phyloP scores from a whole-genome alignment of 2,888 invertebrate genomes.

The Xylocampa areola region DNA sequence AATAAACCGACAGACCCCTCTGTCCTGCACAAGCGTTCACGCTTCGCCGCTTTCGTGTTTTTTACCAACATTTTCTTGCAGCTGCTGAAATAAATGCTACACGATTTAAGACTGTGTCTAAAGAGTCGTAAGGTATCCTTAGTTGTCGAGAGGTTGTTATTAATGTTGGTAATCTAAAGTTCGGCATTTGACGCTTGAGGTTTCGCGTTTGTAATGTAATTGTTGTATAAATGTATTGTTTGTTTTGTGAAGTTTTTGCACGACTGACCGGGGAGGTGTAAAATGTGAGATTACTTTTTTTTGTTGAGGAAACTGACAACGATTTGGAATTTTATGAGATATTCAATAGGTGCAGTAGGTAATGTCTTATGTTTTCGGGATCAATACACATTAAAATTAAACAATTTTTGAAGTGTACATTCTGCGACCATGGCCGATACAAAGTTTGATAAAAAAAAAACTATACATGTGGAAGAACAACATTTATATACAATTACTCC shows the following conservation, averaged over 20 bases:
- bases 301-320: slow-evolving; percentile 36
- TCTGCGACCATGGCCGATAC: no score
- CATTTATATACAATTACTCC: no score
- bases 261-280: slow-evolving; percentile 70
- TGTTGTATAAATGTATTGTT: slow-evolving; percentile 82
- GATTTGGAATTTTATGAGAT: slow-evolving; percentile 28
- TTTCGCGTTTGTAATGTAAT: slow-evolving; percentile 86
- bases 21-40: slow-evolving; percentile 85
- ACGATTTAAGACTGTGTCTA: slow-evolving; percentile 57
- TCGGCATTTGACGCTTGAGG: slow-evolving; percentile 86
- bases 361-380: no score
- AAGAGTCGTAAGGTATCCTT: slow-evolving; percentile 6
- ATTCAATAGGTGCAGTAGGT: slow-evolving; percentile 21
- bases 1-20: slow-evolving; percentile 85
- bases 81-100: slow-evolving; percentile 10
- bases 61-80: slow-evolving; percentile 45
- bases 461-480: no score
- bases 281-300: slow-evolving; percentile 64
- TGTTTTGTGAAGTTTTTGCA: slow-evolving; percentile 79
- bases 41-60: slow-evolving; percentile 79
- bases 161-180: slow-evolving; percentile 54
- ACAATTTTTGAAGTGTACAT: no score
- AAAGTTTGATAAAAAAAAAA: no score
- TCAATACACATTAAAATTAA: no score
- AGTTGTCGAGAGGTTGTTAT: not conserved